These are phyloP conservation scores for Luehdorfia chinensis DNA, from an alignment of 1,140 invertebrate genomes.

Conservation along the genomic window DNA sequence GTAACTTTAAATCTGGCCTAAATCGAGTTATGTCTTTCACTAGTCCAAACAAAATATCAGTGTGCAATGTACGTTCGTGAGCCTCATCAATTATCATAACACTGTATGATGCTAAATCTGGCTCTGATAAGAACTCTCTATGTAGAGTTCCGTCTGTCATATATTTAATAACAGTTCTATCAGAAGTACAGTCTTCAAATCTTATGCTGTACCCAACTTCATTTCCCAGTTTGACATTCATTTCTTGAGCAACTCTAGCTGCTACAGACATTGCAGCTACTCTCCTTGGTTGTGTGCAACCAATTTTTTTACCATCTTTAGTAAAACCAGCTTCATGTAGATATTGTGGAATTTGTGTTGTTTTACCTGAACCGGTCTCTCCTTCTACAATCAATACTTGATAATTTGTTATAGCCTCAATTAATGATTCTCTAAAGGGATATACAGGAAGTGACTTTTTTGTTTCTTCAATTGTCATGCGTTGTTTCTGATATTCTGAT, in stretches of 20 bases:
- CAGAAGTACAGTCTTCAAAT: constrained; percentile 99
- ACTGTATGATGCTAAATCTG: constrained; percentile 95
- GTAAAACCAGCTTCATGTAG: constrained; percentile 94
- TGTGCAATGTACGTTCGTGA: constrained; percentile 98
- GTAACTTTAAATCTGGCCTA: constrained; percentile 94
- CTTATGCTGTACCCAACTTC: constrained; percentile 99
- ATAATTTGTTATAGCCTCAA: constrained; percentile 92
- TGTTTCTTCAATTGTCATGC: constrained; percentile 93
- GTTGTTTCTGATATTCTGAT: constrained; percentile 85
- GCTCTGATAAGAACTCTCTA: constrained; percentile 97
- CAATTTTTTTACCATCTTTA: constrained; percentile 90
- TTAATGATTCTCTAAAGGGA: constrained; percentile 93
- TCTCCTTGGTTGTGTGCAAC: constrained; percentile 96
- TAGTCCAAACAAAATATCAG: constrained; percentile 98
- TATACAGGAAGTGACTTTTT: constrained; percentile 96
- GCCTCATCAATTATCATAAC: constrained; percentile 99
- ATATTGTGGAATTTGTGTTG: constrained; percentile 99
- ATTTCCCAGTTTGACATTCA: constrained; percentile 98
- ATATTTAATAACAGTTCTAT: constrained; percentile 98
- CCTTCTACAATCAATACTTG: constrained; percentile 98
- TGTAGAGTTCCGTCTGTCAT: constrained; percentile 99
- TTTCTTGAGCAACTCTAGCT: constrained; percentile 98
- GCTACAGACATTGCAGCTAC: constrained; percentile 99
- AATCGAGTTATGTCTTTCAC: constrained; percentile 99
- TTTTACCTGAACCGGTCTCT: constrained; percentile 98